Conservation (phyloP, 2,113 vertebrate species). For the Calypte anna region DNA sequence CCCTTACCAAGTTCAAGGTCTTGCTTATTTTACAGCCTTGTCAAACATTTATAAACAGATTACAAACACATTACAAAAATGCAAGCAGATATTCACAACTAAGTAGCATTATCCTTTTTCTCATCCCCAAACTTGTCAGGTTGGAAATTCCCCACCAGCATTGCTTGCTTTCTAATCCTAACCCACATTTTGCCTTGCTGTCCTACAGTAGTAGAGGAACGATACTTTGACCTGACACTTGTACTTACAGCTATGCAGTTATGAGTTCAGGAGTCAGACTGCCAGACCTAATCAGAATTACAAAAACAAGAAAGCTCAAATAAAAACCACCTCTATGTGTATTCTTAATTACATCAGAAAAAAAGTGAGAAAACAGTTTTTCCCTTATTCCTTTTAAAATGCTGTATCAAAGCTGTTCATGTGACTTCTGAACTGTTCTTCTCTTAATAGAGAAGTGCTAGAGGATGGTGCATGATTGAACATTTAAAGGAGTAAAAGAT, state of each 20-base stretch:
- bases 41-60: not conserved
- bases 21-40: not conserved
- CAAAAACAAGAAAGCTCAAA: not conserved
- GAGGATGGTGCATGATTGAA: not conserved
- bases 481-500: not conserved
- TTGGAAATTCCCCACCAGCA: not conserved
- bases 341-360: constrained; percentile 7
- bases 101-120: not conserved
- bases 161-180: not conserved
- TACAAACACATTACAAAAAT: not conserved
- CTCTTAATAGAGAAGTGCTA: not conserved
- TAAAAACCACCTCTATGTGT: not conserved
- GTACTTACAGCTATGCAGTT: not conserved
- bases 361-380: constrained; percentile 7
- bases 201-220: not conserved
- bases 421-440: constrained; percentile 14
- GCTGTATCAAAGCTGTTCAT: not conserved
- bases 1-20: not conserved
- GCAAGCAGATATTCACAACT: not conserved
- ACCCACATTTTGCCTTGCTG: not conserved
- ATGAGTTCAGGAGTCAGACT: not conserved
- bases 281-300: not conserved
- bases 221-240: not conserved
- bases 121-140: not conserved
- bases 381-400: not conserved